Base-by-base conservation (phyloP, 2,797 vertebrate species). In the Scleropages formosus region DNA sequence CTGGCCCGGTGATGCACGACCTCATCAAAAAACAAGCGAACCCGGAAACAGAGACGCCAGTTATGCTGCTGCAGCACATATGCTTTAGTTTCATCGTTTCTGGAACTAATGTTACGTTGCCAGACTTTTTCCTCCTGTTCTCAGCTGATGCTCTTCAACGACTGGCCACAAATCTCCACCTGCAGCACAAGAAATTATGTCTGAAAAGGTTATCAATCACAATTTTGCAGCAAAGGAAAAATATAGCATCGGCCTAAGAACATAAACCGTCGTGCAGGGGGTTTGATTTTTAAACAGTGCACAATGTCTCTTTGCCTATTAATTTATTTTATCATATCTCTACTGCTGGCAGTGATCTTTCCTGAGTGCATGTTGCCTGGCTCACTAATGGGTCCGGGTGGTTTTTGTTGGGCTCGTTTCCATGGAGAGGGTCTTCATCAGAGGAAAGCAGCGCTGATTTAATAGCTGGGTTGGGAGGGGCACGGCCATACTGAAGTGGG, bases 331-430 rank as follows among this genome's bases (percentile, higher is more conserved):
- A 75, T 74, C 72, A 59, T 76, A 73, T 79, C 6, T 82, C 75
- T 75, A 39, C 71, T 80, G 81, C 82, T 75, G 79, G 80, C 82
- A 74, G 79, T 78, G 82, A 85, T 85, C 78, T 76, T 81, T 78
- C 82, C 83, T 87, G 80, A 82, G 84, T 83, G 84, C 61, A 82
- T 78, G 82, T 74, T 62, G 31, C 71, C 77, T 75, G 75, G 75
- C 66, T 80, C 81, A 47, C 87, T 92, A 91, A 92, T 91, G 85
- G 87, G 59, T 82, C 79, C 82, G 71, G 64, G 79, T 78, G 78
- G 73, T 82, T 87, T 86, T 83, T 84, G 86, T 80, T 13, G n/a
- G 78, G 74, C 79, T 59, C 49, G 87, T 93, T 82, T 78, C 89
- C 87, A 89, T 72, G 83, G 91, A 85, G 86, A 91, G 81, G 0